A percentile compares a stretch with the other conserved stretches of the same genome.
phyloP scores from a whole-genome alignment of 92 coral and sea anemone species.

The Siderastrea radians region DNA sequence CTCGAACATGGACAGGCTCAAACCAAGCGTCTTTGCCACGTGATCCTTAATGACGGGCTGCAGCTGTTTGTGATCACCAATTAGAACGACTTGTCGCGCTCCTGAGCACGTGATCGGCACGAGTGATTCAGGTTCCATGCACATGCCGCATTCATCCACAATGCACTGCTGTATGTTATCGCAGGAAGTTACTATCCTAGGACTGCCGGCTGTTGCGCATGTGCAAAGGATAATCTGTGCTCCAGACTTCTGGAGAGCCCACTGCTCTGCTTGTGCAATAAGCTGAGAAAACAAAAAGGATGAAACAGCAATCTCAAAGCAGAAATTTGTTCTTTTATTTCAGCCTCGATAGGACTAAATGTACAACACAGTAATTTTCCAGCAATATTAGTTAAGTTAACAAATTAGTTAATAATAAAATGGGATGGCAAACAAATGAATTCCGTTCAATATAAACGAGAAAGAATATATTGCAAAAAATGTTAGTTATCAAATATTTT shows the following conservation, averaged over 20 bases:
- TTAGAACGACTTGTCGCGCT: constrained; percentile 63
- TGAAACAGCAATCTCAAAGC: not conserved
- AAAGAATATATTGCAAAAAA: too few relatives aligned
- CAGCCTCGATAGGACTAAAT: too few relatives aligned
- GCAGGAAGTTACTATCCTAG: constrained; percentile 17
- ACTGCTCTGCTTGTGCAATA: constrained; percentile 44
- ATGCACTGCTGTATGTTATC: constrained; percentile 67
- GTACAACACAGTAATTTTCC: too few relatives aligned
- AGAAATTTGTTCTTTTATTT: too few relatives aligned
- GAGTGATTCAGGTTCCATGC: constrained; percentile 76
- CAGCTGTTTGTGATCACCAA: constrained; percentile 82
- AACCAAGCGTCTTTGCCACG: constrained; percentile 56
- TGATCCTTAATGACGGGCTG: constrained; percentile 64
- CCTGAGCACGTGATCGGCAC: constrained; percentile 66
- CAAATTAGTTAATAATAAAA: too few relatives aligned
- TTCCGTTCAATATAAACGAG: too few relatives aligned
- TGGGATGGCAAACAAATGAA: too few relatives aligned
- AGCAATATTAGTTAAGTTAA: too few relatives aligned
- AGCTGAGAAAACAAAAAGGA: constrained; percentile 6
- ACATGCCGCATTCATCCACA: constrained; percentile 84
- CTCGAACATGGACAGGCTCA: constrained; percentile 73
- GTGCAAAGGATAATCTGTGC: constrained; percentile 71
- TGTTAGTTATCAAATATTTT: too few relatives aligned
- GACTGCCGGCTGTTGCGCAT: constrained; percentile 58
- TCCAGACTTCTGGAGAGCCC: constrained; percentile 62